Percentiles rank a stretch among this genome's conserved stretches.
Conservation (phyloP, 2,888 invertebrate genomes). For the Cheilosia pagana region DNA sequence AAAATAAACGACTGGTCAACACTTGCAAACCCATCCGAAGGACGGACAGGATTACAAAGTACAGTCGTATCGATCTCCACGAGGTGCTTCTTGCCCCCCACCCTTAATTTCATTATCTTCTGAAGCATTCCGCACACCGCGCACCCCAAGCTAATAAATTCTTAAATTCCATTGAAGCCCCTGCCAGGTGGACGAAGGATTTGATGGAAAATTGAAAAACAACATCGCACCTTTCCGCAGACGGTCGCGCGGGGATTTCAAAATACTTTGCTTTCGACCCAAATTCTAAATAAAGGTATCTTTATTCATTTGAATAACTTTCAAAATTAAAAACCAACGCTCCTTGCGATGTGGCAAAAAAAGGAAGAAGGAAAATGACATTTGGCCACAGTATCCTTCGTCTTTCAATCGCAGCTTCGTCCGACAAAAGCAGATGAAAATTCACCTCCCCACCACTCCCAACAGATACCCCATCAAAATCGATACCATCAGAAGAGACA, state of each 20-base stretch:
- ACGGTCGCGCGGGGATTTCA: neutral
- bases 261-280: neutral
- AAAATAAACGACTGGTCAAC: constrained; percentile 30
- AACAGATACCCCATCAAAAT: constrained; percentile 49
- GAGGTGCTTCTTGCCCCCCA: constrained; percentile 6
- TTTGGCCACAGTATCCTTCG: neutral
- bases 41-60: constrained; percentile 15
- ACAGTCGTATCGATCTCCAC: constrained; percentile 47
- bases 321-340: constrained; percentile 58
- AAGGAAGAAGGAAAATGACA: neutral
- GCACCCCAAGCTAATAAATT: constrained; percentile 36
- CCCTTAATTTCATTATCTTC: constrained; percentile 56
- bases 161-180: constrained; percentile 49
- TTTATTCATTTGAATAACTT: constrained; percentile 64
- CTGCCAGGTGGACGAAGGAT: neutral
- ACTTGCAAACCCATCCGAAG: neutral
- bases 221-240: constrained; percentile 55
- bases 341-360: constrained; percentile 1
- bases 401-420: neutral
- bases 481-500: constrained; percentile 32
- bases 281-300: constrained; percentile 32
- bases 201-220: constrained; percentile 61
- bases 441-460: neutral
- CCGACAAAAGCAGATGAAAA: neutral
- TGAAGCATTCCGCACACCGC: constrained; percentile 20